Base-by-base conservation (phyloP, 2,113 vertebrate species). In the Menidia beryllina region DNA sequence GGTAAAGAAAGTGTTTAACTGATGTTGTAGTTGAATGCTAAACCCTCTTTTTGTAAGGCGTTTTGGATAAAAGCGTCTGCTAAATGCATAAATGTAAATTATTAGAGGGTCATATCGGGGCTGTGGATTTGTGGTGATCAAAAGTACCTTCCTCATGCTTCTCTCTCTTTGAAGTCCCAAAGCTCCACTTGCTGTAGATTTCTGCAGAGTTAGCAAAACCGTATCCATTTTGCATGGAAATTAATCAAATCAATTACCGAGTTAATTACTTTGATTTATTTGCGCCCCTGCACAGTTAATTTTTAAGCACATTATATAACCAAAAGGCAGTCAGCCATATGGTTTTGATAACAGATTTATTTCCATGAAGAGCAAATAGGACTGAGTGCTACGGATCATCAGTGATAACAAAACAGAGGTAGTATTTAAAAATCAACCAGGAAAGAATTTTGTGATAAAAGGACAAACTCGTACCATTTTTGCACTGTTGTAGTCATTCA, bases 231-330 rank as follows among this genome's bases (percentile, higher is more conserved):
- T 77, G 54, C 45, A 20, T 58, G 58, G 47, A 77, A 84, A 86
- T 83, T 72, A 65, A 85, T 88, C 90, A 85, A 75, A 85, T 90
- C 87, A 86, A 83, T 91, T 89, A 88, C 57, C 65, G 79, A 87
- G 82, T 89, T 89, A 90, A 91, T 91, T 86, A 84, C 67, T 88
- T 86, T 84, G 83, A 89, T 88, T 88, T 88, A 90, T 90, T 83
- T 86, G 75, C 76, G 72, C 51, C 58, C 77, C 54, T 82, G 75
- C 77, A 61, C 69, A 54, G 43, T 78, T 75, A 82, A 83, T 66
- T 56, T 77, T 54, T 43, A 60, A 81, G 57, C 69, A 43, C 53
- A 72, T 88, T 74, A 75, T 48, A 64, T 50, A 81, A 81, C 81
- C 58, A 63, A 52, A 56, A 75, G 25, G 62, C 84, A 79, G 87